phyloP scores from a whole-genome alignment of 2,797 vertebrate genomes.

The Naso thynnoides region DNA sequence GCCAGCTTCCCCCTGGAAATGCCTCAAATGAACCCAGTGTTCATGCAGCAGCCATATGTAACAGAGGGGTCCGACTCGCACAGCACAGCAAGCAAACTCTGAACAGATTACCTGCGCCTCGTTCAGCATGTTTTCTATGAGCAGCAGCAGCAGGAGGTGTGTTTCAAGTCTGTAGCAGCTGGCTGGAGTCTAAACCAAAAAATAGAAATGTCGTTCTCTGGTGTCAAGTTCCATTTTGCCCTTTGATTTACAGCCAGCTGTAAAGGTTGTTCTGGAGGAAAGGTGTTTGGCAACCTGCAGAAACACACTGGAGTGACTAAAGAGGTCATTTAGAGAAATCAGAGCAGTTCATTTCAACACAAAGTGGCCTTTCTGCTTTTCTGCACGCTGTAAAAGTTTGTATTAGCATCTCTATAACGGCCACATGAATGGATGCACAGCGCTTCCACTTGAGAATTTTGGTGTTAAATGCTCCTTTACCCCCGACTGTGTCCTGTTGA shows the following conservation, averaged over 20 bases:
- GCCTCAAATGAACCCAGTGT: constrained; percentile 43
- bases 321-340: background rate
- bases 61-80: background rate
- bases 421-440: background rate
- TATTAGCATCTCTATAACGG: background rate
- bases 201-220: constrained; percentile 55
- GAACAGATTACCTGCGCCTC: background rate
- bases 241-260: constrained; percentile 60
- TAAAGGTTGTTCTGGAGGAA: constrained; percentile 38
- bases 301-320: background rate
- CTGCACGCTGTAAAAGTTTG: background rate
- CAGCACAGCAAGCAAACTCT: background rate
- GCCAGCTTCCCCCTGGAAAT: constrained; percentile 20
- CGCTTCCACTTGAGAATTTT: background rate
- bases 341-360: background rate
- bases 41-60: constrained; percentile 53
- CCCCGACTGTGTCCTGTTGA: constrained; percentile 13
- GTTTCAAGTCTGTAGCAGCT: constrained; percentile 10
- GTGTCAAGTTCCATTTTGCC: constrained; percentile 59
- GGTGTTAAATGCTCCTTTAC: background rate
- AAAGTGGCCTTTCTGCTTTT: background rate
- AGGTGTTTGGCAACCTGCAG: background rate
- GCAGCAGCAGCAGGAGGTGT: background rate
- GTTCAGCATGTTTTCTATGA: background rate
- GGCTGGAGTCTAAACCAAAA: constrained; percentile 43